Evolutionary conservation across 2,113 vertebrate genomes (phyloP).

Genomic region (chimpanzee (Pan troglodytes)): NHGRI_mPanTro3-v2.1_pri NC_072404.2:92966001-92966500

Average conservation of each 20-base stretch:
- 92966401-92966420: background rate
- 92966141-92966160: conserved; percentile 63
- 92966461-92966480: background rate
- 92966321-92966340: conserved; percentile 50
- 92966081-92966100: background rate
- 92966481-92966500: background rate
- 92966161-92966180: conserved; percentile 43
- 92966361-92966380: conserved; percentile 29
- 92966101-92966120: background rate
- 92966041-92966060: background rate
- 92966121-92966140: background rate
- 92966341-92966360: conserved; percentile 62
- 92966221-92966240: background rate
- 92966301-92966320: conserved; percentile 43
- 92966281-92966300: conserved; percentile 63
- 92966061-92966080: background rate
- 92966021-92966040: background rate
- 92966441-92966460: background rate
- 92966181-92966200: conserved; percentile 49
- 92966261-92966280: background rate
- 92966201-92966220: conserved; percentile 59
- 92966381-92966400: background rate
- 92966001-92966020: background rate
- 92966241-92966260: background rate
- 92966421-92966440: background rate